Evolutionary conservation across 2,113 vertebrate genomes (phyloP).

Genomic region (Cacatua alba): DNA sequence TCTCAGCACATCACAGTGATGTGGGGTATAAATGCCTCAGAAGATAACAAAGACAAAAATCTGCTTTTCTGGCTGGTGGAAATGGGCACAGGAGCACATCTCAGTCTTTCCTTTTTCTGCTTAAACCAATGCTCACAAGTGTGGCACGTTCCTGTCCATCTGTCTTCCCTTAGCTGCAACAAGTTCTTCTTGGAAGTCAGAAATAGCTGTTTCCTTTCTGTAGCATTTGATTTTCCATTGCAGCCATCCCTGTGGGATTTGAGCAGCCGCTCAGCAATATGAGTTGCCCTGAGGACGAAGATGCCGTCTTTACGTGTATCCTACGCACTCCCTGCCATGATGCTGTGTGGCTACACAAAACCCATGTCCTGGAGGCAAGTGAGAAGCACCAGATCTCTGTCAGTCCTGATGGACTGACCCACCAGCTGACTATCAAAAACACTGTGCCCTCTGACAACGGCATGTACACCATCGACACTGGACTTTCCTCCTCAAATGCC

Average conservation of each 20-base stretch:
- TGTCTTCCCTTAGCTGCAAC: background rate
- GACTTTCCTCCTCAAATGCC: constrained; percentile 79
- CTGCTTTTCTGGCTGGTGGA: background rate
- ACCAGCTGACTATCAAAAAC: constrained; percentile 79
- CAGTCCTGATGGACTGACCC: constrained; percentile 80
- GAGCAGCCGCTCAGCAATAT: constrained; percentile 70
- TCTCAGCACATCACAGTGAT: background rate
- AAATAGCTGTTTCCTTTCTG: background rate
- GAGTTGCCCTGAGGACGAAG: constrained; percentile 69
- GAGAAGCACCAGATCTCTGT: constrained; percentile 75
- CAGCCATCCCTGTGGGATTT: constrained; percentile 81
- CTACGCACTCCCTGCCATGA: constrained; percentile 74
- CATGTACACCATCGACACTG: constrained; percentile 79
- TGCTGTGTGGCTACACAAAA: constrained; percentile 80
- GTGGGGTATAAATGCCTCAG: background rate
- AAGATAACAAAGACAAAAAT: background rate
- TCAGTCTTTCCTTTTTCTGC: background rate
- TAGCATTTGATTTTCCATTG: background rate
- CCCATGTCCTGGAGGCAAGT: constrained; percentile 59
- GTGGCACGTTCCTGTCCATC: no score
- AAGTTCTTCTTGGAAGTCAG: background rate
- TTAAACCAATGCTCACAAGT: background rate
- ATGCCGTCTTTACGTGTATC: constrained; percentile 79
- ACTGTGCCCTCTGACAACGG: constrained; percentile 76
- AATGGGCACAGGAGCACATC: background rate